Conservation (phyloP, 2,888 invertebrate species). For the Sinodicranocentrus sp. region DNA sequence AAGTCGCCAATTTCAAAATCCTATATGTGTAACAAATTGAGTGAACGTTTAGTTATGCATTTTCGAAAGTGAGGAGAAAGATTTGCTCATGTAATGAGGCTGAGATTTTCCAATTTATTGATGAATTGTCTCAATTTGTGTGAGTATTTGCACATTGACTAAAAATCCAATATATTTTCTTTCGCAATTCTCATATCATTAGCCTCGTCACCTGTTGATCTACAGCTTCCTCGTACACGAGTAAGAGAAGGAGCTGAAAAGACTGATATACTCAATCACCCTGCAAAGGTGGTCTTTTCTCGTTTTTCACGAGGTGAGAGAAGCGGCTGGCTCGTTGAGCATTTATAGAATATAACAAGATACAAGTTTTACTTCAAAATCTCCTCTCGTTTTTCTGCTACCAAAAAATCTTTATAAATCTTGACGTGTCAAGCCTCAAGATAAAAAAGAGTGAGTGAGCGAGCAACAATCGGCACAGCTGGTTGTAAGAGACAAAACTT, state of each 20-base stretch:
- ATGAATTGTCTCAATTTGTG: slow-evolving; percentile 72
- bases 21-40: no score
- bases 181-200: slow-evolving; percentile 29
- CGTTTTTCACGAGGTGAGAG: neutral
- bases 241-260: neutral
- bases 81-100: slow-evolving; percentile 45
- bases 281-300: neutral
- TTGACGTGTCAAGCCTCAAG: slow-evolving; percentile 57
- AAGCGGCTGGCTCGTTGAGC: no score
- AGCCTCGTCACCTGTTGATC: slow-evolving; percentile 40
- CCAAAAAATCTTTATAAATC: slow-evolving; percentile 47
- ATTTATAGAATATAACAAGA: no score
- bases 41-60: no score
- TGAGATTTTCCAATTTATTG: slow-evolving; percentile 68
- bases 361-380: slow-evolving; percentile 53
- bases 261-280: neutral
- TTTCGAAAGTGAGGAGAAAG: slow-evolving; percentile 23
- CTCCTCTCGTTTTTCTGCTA: no score
- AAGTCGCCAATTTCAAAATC: no score
- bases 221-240: neutral
- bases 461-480: no score
- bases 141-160: slow-evolving; percentile 25
- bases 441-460: slow-evolving; percentile 37
- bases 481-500: neutral
- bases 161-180: slow-evolving; percentile 3